Conservation (phyloP, 2,888 invertebrate species). For the Amblyteles armatorius region DNA sequence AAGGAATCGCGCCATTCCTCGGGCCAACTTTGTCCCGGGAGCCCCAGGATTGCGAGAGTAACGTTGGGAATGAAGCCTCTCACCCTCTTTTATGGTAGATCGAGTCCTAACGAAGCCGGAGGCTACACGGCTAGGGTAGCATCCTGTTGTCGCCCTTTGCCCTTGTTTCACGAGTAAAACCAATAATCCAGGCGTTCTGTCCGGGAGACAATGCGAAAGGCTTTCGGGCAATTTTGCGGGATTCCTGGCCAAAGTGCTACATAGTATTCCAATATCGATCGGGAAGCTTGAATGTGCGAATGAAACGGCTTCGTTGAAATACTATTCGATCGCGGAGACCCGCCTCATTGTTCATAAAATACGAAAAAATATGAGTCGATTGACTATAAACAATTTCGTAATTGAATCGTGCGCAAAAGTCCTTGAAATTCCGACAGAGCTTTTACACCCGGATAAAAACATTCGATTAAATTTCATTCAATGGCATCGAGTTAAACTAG, state of each 20-base stretch:
- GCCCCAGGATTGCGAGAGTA: background rate
- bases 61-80: background rate
- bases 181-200: conserved; percentile 60
- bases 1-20: conserved; percentile 29
- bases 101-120: conserved; percentile 59
- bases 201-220: conserved; percentile 51
- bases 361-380: background rate
- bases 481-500: background rate
- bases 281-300: background rate
- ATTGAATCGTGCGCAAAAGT: background rate
- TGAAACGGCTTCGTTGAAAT: background rate
- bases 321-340: background rate
- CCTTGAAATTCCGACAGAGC: background rate
- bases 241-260: conserved; percentile 31
- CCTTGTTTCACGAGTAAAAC: conserved; percentile 60
- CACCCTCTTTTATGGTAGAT: conserved; percentile 17
- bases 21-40: conserved; percentile 30
- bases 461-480: background rate
- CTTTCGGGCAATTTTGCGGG: conserved; percentile 61
- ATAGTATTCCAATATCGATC: conserved; percentile 52
- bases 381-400: background rate
- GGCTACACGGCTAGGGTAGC: conserved; percentile 48
- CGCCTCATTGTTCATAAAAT: background rate
- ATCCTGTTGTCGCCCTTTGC: conserved; percentile 55
- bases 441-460: background rate